phyloP scores from a whole-genome alignment of 2,797 vertebrate genomes.

The Hirundo rustica region DNA sequence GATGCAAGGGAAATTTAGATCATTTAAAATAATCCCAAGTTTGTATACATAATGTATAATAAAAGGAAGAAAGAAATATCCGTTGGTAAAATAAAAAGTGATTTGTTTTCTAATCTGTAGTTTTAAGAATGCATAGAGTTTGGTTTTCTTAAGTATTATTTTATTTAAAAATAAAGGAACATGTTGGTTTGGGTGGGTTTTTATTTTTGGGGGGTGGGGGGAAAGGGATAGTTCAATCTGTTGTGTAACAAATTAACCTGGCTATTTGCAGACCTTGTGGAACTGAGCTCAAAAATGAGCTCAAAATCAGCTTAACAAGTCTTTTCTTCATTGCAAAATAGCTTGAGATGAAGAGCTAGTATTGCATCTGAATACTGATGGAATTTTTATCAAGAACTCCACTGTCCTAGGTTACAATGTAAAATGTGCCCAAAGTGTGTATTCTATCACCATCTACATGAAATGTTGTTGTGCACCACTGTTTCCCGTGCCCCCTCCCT shows the following conservation, averaged over 20 bases:
- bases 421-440: too few species aligned
- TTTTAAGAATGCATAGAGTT: neutral
- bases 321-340: neutral
- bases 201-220: accelerated
- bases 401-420: too few species aligned
- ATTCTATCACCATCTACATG: too few species aligned
- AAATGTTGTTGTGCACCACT: too few species aligned
- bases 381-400: neutral
- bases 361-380: neutral
- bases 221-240: neutral
- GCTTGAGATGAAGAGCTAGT: neutral
- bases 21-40: slow-evolving; percentile 1
- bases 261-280: neutral
- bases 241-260: neutral
- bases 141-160: neutral
- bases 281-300: neutral
- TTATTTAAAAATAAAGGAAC: neutral
- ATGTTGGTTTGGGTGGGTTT: neutral
- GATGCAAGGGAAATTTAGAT: slow-evolving; percentile 31
- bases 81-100: neutral
- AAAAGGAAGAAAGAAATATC: neutral
- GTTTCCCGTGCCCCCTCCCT: too few species aligned
- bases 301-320: neutral
- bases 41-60: slow-evolving; percentile 11
- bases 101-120: neutral